Evolutionary conservation across 2,113 vertebrate species (phyloP), one percentile per base, ranked within the genome.

Genomic region (Lepisosteus oculatus): DNA sequence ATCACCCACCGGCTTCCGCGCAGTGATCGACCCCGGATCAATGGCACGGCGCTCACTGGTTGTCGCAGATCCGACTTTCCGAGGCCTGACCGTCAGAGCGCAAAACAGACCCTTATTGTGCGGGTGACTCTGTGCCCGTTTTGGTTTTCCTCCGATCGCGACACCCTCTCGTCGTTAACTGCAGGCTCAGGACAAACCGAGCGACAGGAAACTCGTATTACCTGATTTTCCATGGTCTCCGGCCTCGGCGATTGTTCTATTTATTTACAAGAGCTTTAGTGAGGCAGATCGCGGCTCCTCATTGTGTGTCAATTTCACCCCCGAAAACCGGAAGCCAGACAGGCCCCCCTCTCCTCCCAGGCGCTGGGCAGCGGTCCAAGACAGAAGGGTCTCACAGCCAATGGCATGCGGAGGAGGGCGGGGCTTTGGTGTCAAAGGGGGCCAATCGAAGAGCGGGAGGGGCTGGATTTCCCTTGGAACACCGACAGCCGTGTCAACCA

Each of bases 211-310:
- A 29, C 67, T 13, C 51, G 70, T 67, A 43, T 81, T 94, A 95
- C 95, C 94, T 95, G 93, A 88, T 95, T 95, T 89, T 96, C 94
- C 95, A 95, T 96, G 91, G 89, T 74, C 79, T 89, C 86, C 73
- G 83, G 84, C 85, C 79, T 85, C 85, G 80, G 83, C 82, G 85
- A 81, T 85, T 82, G 81, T 86, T 85, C 79, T 88, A 86, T 90
- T 86, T 91, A 91, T 91, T 91, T 91, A 93, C 89, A 90, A 90
- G 87, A 86, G 87, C 76, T 87, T 90, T 84, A 75, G 67, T 79
- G 80, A 86, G 85, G 83, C 85, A 89, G 88, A 88, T 84, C 85
- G 85, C 87, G 79, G 85, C 88, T 91, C 88, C 87, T 92, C 91
- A 93, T 93, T 93, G 90, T 93, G 91, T 91, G 90, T 91, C 91